These are phyloP conservation scores for Drepana arcuata DNA, from an alignment of 1,140 invertebrate genomes.

Conservation along the genomic window DNA sequence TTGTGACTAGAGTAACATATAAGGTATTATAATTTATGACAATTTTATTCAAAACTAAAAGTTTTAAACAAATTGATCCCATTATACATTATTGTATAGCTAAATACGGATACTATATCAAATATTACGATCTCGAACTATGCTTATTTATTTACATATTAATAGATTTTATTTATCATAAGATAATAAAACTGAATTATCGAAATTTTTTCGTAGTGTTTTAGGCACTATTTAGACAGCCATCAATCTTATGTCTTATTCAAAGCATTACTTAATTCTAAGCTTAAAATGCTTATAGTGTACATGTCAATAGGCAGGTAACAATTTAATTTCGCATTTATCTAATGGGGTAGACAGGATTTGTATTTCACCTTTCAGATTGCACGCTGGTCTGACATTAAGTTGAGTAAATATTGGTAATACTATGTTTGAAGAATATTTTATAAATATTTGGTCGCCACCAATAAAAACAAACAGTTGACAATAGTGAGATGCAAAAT, in stretches of 20 bases:
- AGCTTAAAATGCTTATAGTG: constrained; percentile 45
- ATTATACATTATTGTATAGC: constrained; percentile 40
- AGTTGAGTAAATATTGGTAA: no score
- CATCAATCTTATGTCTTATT: constrained; percentile 69
- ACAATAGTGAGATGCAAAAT: no score
- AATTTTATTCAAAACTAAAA: no score
- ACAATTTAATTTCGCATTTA: constrained; percentile 44
- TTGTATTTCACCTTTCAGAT: no score
- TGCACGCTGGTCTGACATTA: no score
- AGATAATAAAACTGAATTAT: constrained; percentile 64
- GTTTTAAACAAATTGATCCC: no score
- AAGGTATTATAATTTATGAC: no score
- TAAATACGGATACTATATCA: constrained; percentile 43
- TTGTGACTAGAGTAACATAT: no score
- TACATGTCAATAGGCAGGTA: constrained; percentile 67
- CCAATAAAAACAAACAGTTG: no score
- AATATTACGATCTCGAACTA: constrained; percentile 43
- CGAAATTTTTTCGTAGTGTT: constrained; percentile 69
- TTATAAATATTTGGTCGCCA: no score
- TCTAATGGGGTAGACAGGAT: no score
- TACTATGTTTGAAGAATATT: no score
- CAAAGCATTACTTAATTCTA: constrained; percentile 53
- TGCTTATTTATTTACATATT: constrained; percentile 49
- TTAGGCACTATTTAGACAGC: constrained; percentile 72
- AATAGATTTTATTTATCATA: constrained; percentile 35